These are phyloP conservation scores for Melinaea marsaeus DNA, from an alignment of 2,888 invertebrate species.

Conservation along the genomic window DNA sequence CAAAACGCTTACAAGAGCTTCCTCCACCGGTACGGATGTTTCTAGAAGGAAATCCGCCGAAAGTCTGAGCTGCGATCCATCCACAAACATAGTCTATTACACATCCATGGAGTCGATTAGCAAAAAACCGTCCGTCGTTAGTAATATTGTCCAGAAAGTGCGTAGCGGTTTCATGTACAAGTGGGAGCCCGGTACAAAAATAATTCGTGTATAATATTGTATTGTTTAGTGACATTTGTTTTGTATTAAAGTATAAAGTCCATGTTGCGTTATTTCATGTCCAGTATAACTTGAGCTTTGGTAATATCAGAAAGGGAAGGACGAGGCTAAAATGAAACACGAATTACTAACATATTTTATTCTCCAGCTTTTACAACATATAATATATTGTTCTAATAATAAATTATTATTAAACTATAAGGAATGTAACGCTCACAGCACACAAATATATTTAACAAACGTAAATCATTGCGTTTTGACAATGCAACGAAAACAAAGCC, in stretches of 20 bases:
- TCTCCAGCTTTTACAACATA: conserved; percentile 27
- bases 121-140: conserved; percentile 43
- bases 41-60: conserved; percentile 42
- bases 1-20: conserved; percentile 24
- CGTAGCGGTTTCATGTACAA: conserved; percentile 46
- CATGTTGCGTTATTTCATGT: neutral
- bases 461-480: neutral
- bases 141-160: conserved; percentile 41
- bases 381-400: conserved; percentile 26
- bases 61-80: conserved; percentile 48
- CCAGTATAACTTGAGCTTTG: neutral
- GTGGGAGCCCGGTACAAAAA: conserved; percentile 65
- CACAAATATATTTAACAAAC: conserved; percentile 18
- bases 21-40: conserved; percentile 29
- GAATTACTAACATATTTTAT: conserved; percentile 31
- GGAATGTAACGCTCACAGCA: conserved; percentile 41
- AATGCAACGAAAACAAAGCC: neutral
- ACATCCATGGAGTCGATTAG: conserved; percentile 47
- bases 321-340: conserved; percentile 13
- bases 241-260: conserved; percentile 5
- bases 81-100: conserved; percentile 54
- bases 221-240: conserved; percentile 7
- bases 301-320: neutral
- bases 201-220: conserved; percentile 50
- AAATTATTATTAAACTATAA: conserved; percentile 29